phyloP scores from a whole-genome alignment of 2,113 vertebrate genomes.

The Mormyrus lacerda region DNA sequence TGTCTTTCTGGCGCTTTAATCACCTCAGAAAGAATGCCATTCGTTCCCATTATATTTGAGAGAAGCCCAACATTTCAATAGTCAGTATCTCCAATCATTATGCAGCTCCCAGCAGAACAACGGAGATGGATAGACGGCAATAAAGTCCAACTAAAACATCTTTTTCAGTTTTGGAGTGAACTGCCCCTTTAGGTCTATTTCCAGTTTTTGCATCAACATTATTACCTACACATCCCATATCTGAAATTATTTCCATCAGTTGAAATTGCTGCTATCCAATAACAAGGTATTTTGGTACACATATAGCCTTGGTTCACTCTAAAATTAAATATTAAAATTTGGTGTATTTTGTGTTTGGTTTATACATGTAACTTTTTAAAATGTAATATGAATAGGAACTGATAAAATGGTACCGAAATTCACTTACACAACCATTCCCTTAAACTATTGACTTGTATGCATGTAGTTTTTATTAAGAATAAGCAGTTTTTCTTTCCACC shows the following conservation, averaged over 20 bases:
- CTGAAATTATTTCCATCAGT: background rate
- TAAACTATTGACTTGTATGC: background rate
- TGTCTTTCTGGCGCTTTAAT: background rate
- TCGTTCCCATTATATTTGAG: no score
- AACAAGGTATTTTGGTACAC: background rate
- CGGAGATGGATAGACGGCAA: background rate
- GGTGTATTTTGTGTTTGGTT: no score
- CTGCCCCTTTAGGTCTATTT: background rate
- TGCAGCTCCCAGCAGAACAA: background rate
- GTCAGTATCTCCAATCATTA: background rate
- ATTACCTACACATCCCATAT: background rate
- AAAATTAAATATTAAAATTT: no score
- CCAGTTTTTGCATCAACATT: background rate
- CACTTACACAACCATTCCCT: background rate
- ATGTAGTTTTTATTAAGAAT: background rate
- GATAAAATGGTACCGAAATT: background rate
- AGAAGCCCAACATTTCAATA: no score
- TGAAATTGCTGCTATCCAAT: no score
- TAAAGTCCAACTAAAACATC: background rate
- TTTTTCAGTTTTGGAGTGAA: background rate
- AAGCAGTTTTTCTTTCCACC: background rate
- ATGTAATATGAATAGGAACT: background rate
- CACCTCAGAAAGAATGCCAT: no score
- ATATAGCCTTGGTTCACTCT: background rate
- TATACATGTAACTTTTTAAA: background rate